phyloP scores from a whole-genome alignment of 2,797 vertebrate species.

The Gymnothorax reevesii region DNA sequence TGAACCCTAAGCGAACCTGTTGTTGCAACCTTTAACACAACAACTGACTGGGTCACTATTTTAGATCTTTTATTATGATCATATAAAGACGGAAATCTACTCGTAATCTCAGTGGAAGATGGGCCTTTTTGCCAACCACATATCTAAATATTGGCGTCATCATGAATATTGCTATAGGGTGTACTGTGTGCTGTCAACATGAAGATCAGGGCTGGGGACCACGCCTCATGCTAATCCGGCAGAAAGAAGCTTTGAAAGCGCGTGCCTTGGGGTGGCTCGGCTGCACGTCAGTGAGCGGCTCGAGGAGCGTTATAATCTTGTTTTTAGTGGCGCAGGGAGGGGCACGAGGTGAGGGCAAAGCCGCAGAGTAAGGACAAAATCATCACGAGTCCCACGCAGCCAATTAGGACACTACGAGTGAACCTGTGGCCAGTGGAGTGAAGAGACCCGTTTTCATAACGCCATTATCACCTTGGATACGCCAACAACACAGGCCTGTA shows the following conservation, averaged over 20 bases:
- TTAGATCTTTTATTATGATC: no score
- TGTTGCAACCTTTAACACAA: no score
- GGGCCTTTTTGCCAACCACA: no score
- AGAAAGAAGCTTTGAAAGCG: slow-evolving; percentile 32
- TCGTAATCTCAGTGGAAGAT: no score
- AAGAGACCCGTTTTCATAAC: slow-evolving; percentile 60
- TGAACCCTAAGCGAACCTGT: no score
- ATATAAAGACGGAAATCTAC: no score
- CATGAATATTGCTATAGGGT: no score
- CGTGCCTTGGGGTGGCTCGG: slow-evolving; percentile 37
- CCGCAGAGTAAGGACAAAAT: not conserved
- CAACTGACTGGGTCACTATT: no score
- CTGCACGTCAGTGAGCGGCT: slow-evolving; percentile 27
- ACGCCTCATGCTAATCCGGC: not conserved
- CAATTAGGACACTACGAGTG: slow-evolving; percentile 18
- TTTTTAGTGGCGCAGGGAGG: not conserved
- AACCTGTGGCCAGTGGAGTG: slow-evolving; percentile 57
- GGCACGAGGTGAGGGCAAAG: not conserved
- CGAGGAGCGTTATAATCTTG: slow-evolving; percentile 13
- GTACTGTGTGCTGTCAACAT: no score
- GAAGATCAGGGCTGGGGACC: not conserved
- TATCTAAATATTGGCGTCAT: no score
- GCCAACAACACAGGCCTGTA: slow-evolving; percentile 52
- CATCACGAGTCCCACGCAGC: not conserved
- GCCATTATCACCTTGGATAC: slow-evolving; percentile 60